Evolutionary conservation across 2,113 vertebrate species (phyloP).

Genomic region (Neogale vison): DNA sequence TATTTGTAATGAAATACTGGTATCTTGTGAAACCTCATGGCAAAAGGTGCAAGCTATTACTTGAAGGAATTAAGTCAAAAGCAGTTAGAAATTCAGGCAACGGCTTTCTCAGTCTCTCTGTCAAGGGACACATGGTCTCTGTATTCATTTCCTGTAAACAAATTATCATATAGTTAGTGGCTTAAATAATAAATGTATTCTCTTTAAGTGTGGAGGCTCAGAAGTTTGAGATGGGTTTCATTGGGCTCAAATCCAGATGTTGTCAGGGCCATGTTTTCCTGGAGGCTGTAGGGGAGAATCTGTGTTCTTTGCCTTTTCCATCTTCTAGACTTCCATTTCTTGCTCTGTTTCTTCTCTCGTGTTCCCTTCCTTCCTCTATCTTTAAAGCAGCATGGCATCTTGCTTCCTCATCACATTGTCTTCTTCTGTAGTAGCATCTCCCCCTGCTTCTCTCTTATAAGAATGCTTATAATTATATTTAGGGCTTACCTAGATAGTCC

Average conservation of each 20-base stretch:
- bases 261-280: background rate
- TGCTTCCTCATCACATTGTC: background rate
- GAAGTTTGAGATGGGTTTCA: background rate
- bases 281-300: background rate
- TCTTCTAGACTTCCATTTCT: background rate
- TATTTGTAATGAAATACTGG: background rate
- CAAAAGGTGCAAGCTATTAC: background rate
- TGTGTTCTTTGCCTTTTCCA: background rate
- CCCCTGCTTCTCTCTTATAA: background rate
- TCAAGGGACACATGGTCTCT: background rate
- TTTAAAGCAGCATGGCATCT: background rate
- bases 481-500: background rate
- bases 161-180: background rate
- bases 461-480: background rate
- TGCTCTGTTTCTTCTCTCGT: background rate
- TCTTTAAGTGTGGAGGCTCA: background rate
- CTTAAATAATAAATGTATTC: slow-evolving; percentile 4
- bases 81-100: background rate
- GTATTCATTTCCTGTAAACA: slow-evolving; percentile 39
- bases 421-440: background rate
- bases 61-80: background rate
- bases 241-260: background rate
- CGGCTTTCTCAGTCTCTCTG: background rate
- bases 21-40: background rate
- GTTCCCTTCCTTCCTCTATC: background rate